Percentiles rank a stretch among this genome's conserved stretches.
Conservation (phyloP, 2,888 invertebrate species). For the Limnephilus lunatus region DNA sequence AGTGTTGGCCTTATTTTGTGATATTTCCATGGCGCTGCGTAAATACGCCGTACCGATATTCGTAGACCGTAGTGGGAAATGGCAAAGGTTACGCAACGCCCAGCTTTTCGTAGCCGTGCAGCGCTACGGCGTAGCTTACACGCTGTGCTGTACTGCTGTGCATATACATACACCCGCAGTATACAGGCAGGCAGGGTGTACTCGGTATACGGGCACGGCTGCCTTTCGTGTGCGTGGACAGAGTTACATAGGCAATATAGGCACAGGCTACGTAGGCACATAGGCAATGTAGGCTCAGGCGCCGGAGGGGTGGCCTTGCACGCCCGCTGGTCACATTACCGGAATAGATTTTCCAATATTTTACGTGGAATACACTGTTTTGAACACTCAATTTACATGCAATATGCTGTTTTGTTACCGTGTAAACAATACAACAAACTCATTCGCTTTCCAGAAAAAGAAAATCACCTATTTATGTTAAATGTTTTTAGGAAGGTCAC, state of each 20-base stretch:
- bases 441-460: background rate
- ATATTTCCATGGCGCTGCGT: background rate
- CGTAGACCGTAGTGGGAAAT: slow-evolving; percentile 37
- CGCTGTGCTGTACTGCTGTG: slow-evolving; percentile 28
- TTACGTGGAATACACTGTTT: background rate
- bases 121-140: slow-evolving; percentile 50
- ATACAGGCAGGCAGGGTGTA: background rate
- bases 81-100: slow-evolving; percentile 52
- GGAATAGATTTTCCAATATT: slow-evolving; percentile 38
- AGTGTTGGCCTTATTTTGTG: background rate
- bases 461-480: background rate
- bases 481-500: background rate
- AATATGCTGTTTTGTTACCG: background rate
- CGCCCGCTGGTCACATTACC: slow-evolving; percentile 34
- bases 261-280: background rate
- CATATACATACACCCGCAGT: background rate
- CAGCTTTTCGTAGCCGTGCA: slow-evolving; percentile 45
- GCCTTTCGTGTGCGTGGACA: slow-evolving; percentile 2
- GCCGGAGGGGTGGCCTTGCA: slow-evolving; percentile 10
- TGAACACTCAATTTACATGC: background rate
- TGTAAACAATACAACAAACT: background rate
- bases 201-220: background rate
- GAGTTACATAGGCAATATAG: background rate
- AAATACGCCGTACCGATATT: background rate
- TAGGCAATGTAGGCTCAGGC: background rate